Conservation (phyloP, 2,797 vertebrate genomes). For the Nannoperca australis region DNA sequence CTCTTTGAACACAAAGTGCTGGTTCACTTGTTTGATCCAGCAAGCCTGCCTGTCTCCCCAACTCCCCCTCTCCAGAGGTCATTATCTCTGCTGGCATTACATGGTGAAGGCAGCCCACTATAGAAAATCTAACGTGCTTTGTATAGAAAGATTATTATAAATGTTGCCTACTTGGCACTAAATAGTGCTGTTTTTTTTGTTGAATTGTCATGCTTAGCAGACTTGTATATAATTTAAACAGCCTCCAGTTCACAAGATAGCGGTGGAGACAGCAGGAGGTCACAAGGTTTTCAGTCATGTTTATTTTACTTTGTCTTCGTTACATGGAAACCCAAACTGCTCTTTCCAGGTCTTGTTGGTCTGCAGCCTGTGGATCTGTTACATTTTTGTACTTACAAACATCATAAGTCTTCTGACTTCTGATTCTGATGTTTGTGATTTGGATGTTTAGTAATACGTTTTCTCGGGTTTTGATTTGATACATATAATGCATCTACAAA, state of each 20-base stretch:
- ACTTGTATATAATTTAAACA: too few relatives aligned
- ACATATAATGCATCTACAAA: slow-evolving; percentile 48
- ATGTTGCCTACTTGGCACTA: neutral
- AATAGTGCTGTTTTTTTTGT: neutral
- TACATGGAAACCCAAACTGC: slow-evolving; percentile 55
- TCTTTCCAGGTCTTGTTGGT: slow-evolving; percentile 30
- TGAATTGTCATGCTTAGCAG: too few relatives aligned
- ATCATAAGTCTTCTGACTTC: too few relatives aligned
- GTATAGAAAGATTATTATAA: neutral
- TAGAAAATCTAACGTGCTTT: slow-evolving; percentile 8
- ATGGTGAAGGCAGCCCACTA: neutral
- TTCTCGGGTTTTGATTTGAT: slow-evolving; percentile 45
- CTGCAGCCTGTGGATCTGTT: slow-evolving; percentile 23
- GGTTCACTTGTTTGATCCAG: slow-evolving; percentile 69
- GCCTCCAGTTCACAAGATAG: slow-evolving; percentile 30
- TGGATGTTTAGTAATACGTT: slow-evolving; percentile 9
- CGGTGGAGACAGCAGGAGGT: slow-evolving; percentile 18
- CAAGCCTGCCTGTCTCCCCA: slow-evolving; percentile 36
- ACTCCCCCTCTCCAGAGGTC: slow-evolving; percentile 31
- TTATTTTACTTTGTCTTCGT: slow-evolving; percentile 55
- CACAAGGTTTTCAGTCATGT: slow-evolving; percentile 42
- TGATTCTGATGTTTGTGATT: slow-evolving; percentile 17
- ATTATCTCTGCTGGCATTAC: slow-evolving; percentile 33
- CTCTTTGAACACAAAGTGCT: slow-evolving; percentile 71
- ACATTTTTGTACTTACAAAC: slow-evolving; percentile 8